A percentile compares a stretch with the other conserved stretches of the same genome.
Evolutionary conservation across 2,888 invertebrate species (phyloP).

Genomic region (Diplazon laetatorius): DNA sequence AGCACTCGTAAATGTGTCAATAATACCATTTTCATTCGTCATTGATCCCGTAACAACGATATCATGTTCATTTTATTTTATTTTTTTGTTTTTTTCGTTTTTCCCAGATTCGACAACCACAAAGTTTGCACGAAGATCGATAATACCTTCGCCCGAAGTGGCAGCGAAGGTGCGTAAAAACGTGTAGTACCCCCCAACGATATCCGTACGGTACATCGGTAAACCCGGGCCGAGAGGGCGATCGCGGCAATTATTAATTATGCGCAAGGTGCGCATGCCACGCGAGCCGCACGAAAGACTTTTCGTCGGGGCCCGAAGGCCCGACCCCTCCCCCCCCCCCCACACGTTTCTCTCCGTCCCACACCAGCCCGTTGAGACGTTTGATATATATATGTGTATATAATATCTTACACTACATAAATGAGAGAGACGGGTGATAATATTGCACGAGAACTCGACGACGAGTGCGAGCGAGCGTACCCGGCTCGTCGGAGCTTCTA

Average conservation of each 20-base stretch:
- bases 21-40: too few species aligned
- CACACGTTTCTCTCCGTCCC: conserved; percentile 17
- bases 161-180: conserved; percentile 38
- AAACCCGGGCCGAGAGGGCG: conserved; percentile 27
- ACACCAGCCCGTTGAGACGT: conserved; percentile 27
- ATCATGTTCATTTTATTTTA: neutral
- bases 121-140: neutral
- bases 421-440: conserved; percentile 60
- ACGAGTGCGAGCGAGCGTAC: conserved; percentile 49
- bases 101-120: neutral
- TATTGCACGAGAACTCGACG: conserved; percentile 24
- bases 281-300: conserved; percentile 68
- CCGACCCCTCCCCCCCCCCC: conserved; percentile 47
- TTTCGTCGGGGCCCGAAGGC: conserved; percentile 59
- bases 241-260: conserved; percentile 70
- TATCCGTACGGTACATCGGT: conserved; percentile 45
- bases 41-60: too few species aligned
- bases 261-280: conserved; percentile 71
- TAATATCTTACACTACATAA: conserved; percentile 46
- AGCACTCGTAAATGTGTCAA: too few species aligned
- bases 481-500: conserved; percentile 67
- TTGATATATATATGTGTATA: conserved; percentile 34
- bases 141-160: conserved; percentile 11
- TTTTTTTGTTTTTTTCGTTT: neutral
- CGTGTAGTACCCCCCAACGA: conserved; percentile 36